Percentiles rank a stretch among this genome's conserved stretches.
Evolutionary conservation across 2,113 vertebrate genomes (phyloP).

Genomic region (Mustelus asterias): DNA sequence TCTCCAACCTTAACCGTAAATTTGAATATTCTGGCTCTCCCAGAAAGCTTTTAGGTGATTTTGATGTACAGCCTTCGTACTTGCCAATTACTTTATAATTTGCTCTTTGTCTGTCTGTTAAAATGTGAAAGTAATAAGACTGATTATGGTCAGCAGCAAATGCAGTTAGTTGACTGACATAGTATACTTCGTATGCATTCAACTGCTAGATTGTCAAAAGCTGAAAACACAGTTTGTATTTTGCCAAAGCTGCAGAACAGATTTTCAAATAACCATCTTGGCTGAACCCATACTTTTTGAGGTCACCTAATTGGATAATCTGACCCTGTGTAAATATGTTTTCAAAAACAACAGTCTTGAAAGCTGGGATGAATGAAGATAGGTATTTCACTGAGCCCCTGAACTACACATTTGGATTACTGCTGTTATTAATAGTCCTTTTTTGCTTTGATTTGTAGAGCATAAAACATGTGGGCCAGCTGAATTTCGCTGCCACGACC

Average conservation of each 20-base stretch:
- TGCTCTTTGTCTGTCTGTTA: neutral
- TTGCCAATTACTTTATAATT: neutral
- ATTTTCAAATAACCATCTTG: neutral
- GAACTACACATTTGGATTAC: neutral
- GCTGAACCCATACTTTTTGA: neutral
- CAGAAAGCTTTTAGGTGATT: neutral
- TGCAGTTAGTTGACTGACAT: neutral
- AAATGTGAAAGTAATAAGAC: neutral
- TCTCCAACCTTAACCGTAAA: neutral
- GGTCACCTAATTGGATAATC: neutral
- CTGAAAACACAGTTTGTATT: neutral
- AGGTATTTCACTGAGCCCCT: neutral
- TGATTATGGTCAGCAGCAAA: neutral
- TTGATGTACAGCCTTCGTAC: neutral
- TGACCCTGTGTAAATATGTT: neutral
- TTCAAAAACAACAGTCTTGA: neutral
- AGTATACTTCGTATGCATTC: neutral
- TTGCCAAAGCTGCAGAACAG: neutral
- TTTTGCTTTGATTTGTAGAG: slow-evolving; percentile 64
- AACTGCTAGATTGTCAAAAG: neutral
- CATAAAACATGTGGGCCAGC: slow-evolving; percentile 72
- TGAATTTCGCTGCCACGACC: slow-evolving; percentile 82
- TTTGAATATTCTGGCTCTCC: neutral
- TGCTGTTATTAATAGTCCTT: neutral
- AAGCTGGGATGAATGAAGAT: neutral